Evolutionary conservation across 2,113 vertebrate species (phyloP).

Genomic region (Martes martes): DNA sequence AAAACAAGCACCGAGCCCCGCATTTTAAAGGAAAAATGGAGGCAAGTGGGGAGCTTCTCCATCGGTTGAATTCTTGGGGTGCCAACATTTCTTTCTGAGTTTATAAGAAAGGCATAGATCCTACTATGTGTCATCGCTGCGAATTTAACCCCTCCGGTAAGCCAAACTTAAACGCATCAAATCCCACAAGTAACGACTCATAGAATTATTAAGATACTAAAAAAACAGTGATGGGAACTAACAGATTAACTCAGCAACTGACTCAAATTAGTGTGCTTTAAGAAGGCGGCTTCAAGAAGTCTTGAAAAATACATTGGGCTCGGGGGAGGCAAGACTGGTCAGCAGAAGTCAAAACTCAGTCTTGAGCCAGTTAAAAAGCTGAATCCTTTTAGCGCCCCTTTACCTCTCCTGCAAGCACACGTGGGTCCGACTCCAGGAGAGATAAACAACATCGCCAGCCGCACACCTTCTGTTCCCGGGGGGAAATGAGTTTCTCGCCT

Average conservation of each 20-base stretch:
- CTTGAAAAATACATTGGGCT: not conserved
- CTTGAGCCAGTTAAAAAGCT: not conserved
- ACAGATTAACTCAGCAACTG: not conserved
- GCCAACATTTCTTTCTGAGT: too few relatives aligned
- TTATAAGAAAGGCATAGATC: too few relatives aligned
- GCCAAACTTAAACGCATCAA: too few relatives aligned
- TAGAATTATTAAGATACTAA: not conserved
- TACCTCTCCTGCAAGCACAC: not conserved
- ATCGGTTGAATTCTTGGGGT: too few relatives aligned
- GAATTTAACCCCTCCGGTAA: too few relatives aligned
- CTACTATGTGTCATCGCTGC: too few relatives aligned
- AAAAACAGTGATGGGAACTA: not conserved
- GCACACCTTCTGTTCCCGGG: not conserved
- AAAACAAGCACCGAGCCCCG: too few relatives aligned
- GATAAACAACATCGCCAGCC: not conserved
- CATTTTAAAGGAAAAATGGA: too few relatives aligned
- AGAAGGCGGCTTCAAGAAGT: not conserved
- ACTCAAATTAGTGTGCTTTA: not conserved
- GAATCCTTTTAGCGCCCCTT: not conserved
- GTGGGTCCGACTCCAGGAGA: not conserved
- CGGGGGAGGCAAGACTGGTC: not conserved
- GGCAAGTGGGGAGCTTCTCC: too few relatives aligned
- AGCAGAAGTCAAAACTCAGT: not conserved
- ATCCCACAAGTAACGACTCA: not conserved
- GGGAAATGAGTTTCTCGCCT: not conserved